phyloP scores from a whole-genome alignment of 2,797 vertebrate species.

The Rhodeus uyekii region DNA sequence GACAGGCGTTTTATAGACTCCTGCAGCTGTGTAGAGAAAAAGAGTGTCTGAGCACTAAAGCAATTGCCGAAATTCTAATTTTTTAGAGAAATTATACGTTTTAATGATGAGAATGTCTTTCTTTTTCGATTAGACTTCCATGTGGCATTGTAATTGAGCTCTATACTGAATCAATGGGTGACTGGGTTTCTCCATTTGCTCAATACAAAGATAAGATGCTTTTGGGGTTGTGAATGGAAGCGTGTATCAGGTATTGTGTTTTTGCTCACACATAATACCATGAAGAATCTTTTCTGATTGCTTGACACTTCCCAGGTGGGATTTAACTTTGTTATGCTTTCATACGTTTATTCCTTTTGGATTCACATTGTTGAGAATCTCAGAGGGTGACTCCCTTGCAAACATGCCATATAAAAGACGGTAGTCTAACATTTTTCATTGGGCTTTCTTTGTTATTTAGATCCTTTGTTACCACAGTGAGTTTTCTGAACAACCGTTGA shows the following conservation, averaged over 20 bases:
- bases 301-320: conserved; percentile 61
- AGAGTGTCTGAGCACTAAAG: not conserved
- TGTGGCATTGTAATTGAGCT: not conserved
- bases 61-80: not conserved
- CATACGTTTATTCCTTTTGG: conserved; percentile 57
- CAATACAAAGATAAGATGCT: conserved; percentile 75
- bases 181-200: conserved; percentile 46
- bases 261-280: not conserved
- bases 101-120: not conserved
- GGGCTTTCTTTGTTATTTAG: conserved; percentile 50
- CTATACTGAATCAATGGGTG: not conserved
- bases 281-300: conserved; percentile 69
- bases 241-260: conserved; percentile 32
- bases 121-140: conserved; percentile 7
- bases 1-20: not conserved
- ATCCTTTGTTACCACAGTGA: conserved; percentile 56
- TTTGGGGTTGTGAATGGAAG: conserved; percentile 59
- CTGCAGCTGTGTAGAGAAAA: conserved; percentile 12
- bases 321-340: conserved; percentile 50
- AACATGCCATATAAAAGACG: conserved; percentile 47
- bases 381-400: conserved; percentile 17
- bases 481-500: conserved; percentile 59
- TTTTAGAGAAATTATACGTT: conserved; percentile 1
- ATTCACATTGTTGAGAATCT: conserved; percentile 44
- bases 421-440: not conserved